Evolutionary conservation across 2,797 vertebrate genomes (phyloP), one percentile per base, ranked within the genome.

Genomic region (Balearica regulorum): DNA sequence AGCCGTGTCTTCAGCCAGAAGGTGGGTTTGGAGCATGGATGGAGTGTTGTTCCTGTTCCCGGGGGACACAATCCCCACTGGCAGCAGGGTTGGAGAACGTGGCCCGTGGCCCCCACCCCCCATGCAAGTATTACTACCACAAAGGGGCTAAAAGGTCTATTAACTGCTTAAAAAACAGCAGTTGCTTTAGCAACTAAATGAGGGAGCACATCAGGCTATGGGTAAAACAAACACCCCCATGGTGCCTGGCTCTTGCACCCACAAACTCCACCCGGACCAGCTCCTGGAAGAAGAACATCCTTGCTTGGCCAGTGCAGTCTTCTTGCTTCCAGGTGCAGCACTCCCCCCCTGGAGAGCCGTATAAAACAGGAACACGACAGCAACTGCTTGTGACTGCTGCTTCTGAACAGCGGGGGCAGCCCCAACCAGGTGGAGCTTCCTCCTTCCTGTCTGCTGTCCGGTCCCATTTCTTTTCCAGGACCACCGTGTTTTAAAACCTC

Each of bases 1-100:
- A 33, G 49, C 39, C 4, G 0, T 0, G 17, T 3, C n/a, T 15
- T 12, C n/a, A 25, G 13, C 1, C 2, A 55, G 69, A 33, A 60
- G 29, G 6, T 16, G 4, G 5, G 39, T 4, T 28, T 15, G 11
- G 33, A 64, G 39, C 17, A 6, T 0, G 33, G 60, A 57, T 0
- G 37, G 28, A 83, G 64, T 2, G 26, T 2, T 22, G 31, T 6
- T 9, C 29, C 60, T 6, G 2, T 1, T 43, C 22, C 14, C 0
- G 46, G 44, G 44, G 44, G 19, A 46, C 44, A 46, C 44, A 14
- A 37, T 2, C n/a, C 16, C 58, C 21, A 7, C 11, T 12, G 22
- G 41, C 15, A 58, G 28, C 3, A 1, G 10, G 28, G 37, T 21
- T 9, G 16, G 19, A 20, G 37, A 44, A 26, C 0, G 1, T 3